Base-by-base conservation (phyloP, 2,888 invertebrate species). In the Conops quadrifasciatus region DNA sequence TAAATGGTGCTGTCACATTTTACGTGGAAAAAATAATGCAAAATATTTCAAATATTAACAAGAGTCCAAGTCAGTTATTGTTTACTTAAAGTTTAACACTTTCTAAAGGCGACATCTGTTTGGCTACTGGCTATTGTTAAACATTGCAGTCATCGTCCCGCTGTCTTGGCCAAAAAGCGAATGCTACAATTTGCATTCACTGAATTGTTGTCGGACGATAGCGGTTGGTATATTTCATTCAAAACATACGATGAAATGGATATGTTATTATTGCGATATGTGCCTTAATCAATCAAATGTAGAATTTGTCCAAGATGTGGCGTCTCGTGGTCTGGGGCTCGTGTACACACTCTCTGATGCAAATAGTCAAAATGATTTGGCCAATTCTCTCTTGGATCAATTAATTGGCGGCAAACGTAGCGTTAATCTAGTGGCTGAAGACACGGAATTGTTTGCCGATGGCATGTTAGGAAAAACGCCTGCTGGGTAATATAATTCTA, bases 241-340 rank as follows among this genome's bases (percentile, higher is more conserved):
- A 43, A 1, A 21, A 49, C 63, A 43, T 26, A 53, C n/a, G n/a
- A n/a, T n/a, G n/a, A 45, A 21, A 67, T 53, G 28, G 26, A 63
- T 24, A 49, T 58, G 56, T 47, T 15, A 2, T 49, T 16, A n/a
- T n/a, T n/a, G n/a, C n/a, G n/a, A n/a, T 30, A 62, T 62, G 24
- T 53, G 56, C 24, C 43, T 1, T 19, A n/a, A 59, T 51, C 2
- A 19, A 16, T 70, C 16, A 64, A 51, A 78, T 83, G 67, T 82
- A 96, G 96, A 97, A 80, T 91, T 97, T 78, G 93, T 96, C 0
- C 97, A 97, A 87, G 97, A 97, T 84, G 93, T 95, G 2, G 95
- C 96, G 1, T 94, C 95, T 16, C 95, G 96, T 84, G 97, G 96
- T 13, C 88, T 97, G 26, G 94, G 94, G 68, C 87, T 96, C 2